These are phyloP conservation scores for Mellilla xanthometata DNA, from an alignment of 2,888 invertebrate species.

Conservation along the genomic window DNA sequence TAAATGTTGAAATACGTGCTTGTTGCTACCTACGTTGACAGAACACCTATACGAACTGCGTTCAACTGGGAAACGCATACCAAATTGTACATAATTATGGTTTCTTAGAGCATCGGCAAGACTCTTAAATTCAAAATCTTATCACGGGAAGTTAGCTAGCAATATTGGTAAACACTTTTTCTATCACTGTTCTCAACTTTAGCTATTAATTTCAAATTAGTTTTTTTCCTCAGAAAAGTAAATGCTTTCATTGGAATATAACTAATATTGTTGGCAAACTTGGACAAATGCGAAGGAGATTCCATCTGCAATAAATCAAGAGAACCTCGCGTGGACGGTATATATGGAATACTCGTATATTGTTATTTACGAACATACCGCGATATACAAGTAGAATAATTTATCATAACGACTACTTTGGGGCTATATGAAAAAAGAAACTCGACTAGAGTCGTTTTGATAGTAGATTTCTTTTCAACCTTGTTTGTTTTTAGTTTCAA, in stretches of 20 bases:
- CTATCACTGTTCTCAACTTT: not conserved
- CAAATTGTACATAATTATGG: no score
- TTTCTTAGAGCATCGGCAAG: no score
- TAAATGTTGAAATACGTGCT: no score
- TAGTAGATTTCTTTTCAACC: no score
- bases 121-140: no score
- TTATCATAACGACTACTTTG: constrained; percentile 3
- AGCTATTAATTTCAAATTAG: constrained; percentile 1
- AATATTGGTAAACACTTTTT: no score
- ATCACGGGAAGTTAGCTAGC: no score
- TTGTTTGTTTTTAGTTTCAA: no score
- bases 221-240: not conserved
- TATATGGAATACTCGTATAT: constrained; percentile 22
- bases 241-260: constrained; percentile 2
- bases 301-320: constrained; percentile 24
- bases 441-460: no score
- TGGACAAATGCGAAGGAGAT: constrained; percentile 14
- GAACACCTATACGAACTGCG: no score
- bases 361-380: constrained; percentile 12
- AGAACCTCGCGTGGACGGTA: constrained; percentile 15
- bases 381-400: constrained; percentile 4
- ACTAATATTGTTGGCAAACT: constrained; percentile 8
- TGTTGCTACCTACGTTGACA: no score
- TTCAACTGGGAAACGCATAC: no score
- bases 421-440: not conserved